Base-by-base conservation (phyloP, 2,797 vertebrate genomes). In the Parauchenoglanis punctatus region DNA sequence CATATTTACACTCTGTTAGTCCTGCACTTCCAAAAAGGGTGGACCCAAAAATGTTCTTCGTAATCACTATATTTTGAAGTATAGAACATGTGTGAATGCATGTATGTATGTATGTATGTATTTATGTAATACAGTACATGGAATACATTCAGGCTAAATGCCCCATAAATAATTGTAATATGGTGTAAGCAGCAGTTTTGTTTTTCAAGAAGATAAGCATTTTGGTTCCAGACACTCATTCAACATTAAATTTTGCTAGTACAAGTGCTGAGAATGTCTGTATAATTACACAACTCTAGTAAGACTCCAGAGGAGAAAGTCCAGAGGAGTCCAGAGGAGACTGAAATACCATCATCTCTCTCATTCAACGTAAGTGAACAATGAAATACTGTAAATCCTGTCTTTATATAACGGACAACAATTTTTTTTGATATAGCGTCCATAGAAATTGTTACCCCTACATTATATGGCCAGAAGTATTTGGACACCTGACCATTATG, bases 241-340 rank as follows among this genome's bases (percentile, higher is more conserved):
- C 28, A 56, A 56, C 15, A 18, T 54, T 28, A 56, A 7, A 35
- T 58, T 78, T 78, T 12, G 17, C 12, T 44, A 40, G 40, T 68
- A 68, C 15, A 63, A 63, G 6, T 68, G 6, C 44, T 75, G 44
- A 75, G 4, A 4, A 40, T 49, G 44, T 75, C 72, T 75, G 35
- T 72, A 49, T 68, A 35, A 68, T 49, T 75, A 75, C 18, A 49
- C 25, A 40, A 28, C 23, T 28, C 13, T 44, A 87, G 86, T 1
- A 7, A 8, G 81, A 68, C 35, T 70, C 63, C 86, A 70, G 49
- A 87, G 11, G 49, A 49, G 49, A 49, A 49, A 35, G n/a, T 84
- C 40, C 40, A 18, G n/a, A 81, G 40, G 18, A 35, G n/a, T 84
- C 40, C 40, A 18, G n/a, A 81, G 54, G 25, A 70, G 40, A 81